Percentiles rank a stretch among this genome's conserved stretches.
Conservation (phyloP, 2,888 invertebrate species). For the Entomobrya multifasciata region DNA sequence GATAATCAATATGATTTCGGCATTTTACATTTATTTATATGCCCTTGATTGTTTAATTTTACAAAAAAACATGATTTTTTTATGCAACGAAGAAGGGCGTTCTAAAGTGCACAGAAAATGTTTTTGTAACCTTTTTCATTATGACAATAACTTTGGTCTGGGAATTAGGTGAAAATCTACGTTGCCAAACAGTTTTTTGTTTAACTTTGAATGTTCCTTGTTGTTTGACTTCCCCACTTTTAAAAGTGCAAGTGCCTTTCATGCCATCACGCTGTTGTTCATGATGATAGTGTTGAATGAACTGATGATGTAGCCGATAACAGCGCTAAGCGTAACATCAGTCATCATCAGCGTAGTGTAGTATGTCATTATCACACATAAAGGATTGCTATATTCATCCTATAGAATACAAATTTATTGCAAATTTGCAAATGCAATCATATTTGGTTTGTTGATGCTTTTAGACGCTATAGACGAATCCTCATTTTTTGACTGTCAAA, state of each 20-base stretch:
- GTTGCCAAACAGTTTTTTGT: slow-evolving; percentile 12
- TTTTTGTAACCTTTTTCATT: not conserved
- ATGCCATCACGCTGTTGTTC: too few species aligned
- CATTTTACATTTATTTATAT: too few species aligned
- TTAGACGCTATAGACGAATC: not conserved
- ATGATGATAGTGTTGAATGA: not conserved
- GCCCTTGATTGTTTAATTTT: too few species aligned
- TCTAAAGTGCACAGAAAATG: not conserved
- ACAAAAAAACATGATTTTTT: too few species aligned
- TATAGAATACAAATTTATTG: not conserved
- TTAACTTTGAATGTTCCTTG: slow-evolving; percentile 26
- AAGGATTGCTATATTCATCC: not conserved
- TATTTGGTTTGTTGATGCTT: slow-evolving; percentile 6
- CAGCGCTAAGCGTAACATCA: not conserved
- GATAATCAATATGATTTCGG: not conserved
- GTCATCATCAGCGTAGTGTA: not conserved
- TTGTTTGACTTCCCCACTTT: slow-evolving; percentile 38
- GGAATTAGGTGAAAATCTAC: slow-evolving; percentile 29
- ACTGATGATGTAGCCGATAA: not conserved
- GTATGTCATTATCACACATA: slow-evolving; percentile 45
- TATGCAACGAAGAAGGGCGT: not conserved
- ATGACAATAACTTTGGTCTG: not conserved
- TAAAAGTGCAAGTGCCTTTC: slow-evolving; percentile 39
- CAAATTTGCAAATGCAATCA: slow-evolving; percentile 26
- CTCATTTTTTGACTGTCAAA: slow-evolving; percentile 30